Evolutionary conservation across 2,888 invertebrate species (phyloP), one percentile per base, ranked within the genome.

Genomic region (Exephanes ischioxanthus): DNA sequence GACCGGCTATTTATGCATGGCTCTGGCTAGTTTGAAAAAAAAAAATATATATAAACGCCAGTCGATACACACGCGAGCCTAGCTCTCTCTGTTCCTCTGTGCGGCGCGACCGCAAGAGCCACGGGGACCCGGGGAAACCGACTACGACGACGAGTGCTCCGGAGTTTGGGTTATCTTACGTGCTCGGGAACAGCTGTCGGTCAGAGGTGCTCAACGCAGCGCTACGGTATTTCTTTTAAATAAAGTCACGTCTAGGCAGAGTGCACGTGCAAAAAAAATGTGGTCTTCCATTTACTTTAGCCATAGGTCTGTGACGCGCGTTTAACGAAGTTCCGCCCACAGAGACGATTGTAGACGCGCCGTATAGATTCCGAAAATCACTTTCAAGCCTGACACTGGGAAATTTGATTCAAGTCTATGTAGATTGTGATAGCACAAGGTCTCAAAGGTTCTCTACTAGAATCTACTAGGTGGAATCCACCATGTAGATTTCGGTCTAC

Each of bases 171-270:
- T 93, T 93, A 92, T 93, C 92, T 92, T 91, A 91, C 90, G 90
- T 91, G 91, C 86, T 87, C 78, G 87, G 82, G 30, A 92, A 92
- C 94, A 93, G 94, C 94, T 94, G 94, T 92, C 93, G 90, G 89
- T 88, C 91, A 93, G 94, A 77, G 93, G 91, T 91, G 91, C 93
- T 93, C 94, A 93, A 91, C 88, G 85, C 55, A 71, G 48, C 41
- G 26, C 6, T n/a, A 19, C 75, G 61, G 14, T 30, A 61, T 33
- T 45, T 48, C 33, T 48, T 53, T 19, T 22, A 71, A 37, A 61
- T 19, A 16, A 16, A 16, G 4, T 48, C 16, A 48, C 16, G 1
- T 48, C 45, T 16, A 41, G 9, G 41, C 41, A 41, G 2, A 11
- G 45, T 16, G 45, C 45, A 3, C 1, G 16, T 48, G 45, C 45